Evolutionary conservation across 1,140 invertebrate genomes (phyloP), one percentile per base, ranked within the genome.

Genomic region (Pseudomyrmex pallidus): DNA sequence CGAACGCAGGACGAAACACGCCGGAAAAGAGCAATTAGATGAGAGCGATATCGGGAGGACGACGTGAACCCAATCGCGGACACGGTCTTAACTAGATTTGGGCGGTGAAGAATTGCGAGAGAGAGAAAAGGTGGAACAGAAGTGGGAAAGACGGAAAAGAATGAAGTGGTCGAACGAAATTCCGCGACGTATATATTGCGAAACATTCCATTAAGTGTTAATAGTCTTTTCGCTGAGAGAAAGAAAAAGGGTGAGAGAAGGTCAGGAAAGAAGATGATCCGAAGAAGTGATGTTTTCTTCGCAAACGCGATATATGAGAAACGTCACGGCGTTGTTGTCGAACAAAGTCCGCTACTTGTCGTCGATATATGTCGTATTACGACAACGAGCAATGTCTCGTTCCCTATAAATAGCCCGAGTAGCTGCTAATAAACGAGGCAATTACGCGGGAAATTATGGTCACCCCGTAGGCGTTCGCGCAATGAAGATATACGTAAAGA

Each of bases 61-160:
- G 77, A 10, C 59, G 22, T 52, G 64, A 57, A 86, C 73, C 70
- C 87, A 88, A 89, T 89, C 87, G 87, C 87, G 87, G 84, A 89
- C 87, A 88, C 64, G 80, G 87, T 78, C 78, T 82, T 89, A 89
- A 89, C 87, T 89, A 86, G 87, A 78, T 89, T 89, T 86, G 63
- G 73, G 68, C 46, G 8, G 76, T 67, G 54, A 70, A 68, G 85
- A 80, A 56, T 73, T 44, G 59, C 56, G 61, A 35, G 56, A 70
- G 54, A 78, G 67, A 46, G 22, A 78, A 57, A n/a, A n/a, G n/a
- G n/a, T n/a, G 52, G 22, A 0, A 13, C 48, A 57, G 46, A 25
- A 82, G 68, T 35, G 22, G 13, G 35, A 48, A 1, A 1, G 20
- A 22, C 17, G 20, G 54, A 59, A 48, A 22, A 22, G 66, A 35